phyloP scores from a whole-genome alignment of 2,888 invertebrate species.

The Nomada goodeniana region DNA sequence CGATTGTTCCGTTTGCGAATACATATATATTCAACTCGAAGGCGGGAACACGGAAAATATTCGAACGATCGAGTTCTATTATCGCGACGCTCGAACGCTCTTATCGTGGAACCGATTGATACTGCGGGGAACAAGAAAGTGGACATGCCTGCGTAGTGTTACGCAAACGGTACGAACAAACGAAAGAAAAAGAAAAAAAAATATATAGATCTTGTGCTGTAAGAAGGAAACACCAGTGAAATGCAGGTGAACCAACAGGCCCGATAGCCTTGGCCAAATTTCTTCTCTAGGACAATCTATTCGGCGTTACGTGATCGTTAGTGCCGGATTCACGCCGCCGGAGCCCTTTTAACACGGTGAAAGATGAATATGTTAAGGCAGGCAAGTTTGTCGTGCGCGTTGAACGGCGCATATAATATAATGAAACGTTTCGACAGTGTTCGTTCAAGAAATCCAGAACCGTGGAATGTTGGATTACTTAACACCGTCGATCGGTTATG shows the following conservation, averaged over 20 bases:
- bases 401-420: background rate
- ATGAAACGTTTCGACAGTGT: constrained; percentile 17
- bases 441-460: constrained; percentile 1
- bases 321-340: background rate
- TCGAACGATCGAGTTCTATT: too few relatives aligned
- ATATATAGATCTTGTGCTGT: background rate
- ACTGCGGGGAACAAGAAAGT: background rate
- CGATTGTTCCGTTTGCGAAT: background rate
- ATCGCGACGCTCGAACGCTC: too few relatives aligned
- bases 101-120: background rate
- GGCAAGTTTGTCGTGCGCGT: background rate
- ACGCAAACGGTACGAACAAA: background rate
- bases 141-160: background rate
- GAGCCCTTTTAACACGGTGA: constrained; percentile 15
- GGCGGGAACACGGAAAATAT: too few relatives aligned
- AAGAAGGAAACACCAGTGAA: constrained; percentile 18
- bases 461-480: constrained; percentile 17
- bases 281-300: background rate
- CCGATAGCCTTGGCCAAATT: constrained; percentile 37
- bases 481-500: background rate
- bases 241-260: background rate
- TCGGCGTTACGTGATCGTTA: constrained; percentile 10
- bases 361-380: background rate
- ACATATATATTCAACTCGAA: background rate
- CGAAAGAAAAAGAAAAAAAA: background rate